A percentile compares a stretch with the other conserved stretches of the same genome.
Evolutionary conservation across 2,797 vertebrate species (phyloP).

Genomic region (Ptychobarbus kaznakovi): DNA sequence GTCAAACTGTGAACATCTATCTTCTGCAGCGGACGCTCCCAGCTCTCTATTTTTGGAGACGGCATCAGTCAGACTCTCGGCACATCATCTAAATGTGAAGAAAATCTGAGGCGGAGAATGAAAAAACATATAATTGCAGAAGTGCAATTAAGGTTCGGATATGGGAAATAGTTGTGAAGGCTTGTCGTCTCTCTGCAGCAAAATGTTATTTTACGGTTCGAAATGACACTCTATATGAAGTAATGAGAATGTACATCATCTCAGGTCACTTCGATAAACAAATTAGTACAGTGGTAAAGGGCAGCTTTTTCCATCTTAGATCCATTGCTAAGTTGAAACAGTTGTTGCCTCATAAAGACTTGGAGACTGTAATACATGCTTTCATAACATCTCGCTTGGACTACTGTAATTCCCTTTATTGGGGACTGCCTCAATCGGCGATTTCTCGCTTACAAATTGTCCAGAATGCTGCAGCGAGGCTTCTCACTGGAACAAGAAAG

Average conservation of each 20-base stretch:
- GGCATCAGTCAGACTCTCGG: conserved; percentile 10
- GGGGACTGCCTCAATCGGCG: too few relatives aligned
- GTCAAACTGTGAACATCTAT: conserved; percentile 42
- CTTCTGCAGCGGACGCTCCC: conserved; percentile 32
- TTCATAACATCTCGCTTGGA: too few relatives aligned
- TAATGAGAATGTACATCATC: conserved; percentile 27
- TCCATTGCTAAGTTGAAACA: too few relatives aligned
- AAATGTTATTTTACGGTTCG: neutral
- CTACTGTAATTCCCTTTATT: too few relatives aligned
- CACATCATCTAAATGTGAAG: conserved; percentile 23
- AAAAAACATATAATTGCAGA: conserved; percentile 12
- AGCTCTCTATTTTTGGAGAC: conserved; percentile 32
- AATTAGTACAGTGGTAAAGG: too few relatives aligned
- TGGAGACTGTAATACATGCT: too few relatives aligned
- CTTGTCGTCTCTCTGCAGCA: neutral
- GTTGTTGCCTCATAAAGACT: too few relatives aligned
- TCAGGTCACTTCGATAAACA: too few relatives aligned
- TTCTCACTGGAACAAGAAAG: too few relatives aligned
- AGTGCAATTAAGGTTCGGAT: conserved; percentile 12
- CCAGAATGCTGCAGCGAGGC: too few relatives aligned
- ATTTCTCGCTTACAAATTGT: too few relatives aligned
- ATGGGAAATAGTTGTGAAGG: neutral
- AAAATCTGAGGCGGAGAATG: neutral
- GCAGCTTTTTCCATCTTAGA: too few relatives aligned
- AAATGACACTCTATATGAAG: conserved; percentile 12